Evolutionary conservation across 2,113 vertebrate species (phyloP), one percentile per base, ranked within the genome.

Genomic region (Hydrochoerus hydrochaeris): DNA sequence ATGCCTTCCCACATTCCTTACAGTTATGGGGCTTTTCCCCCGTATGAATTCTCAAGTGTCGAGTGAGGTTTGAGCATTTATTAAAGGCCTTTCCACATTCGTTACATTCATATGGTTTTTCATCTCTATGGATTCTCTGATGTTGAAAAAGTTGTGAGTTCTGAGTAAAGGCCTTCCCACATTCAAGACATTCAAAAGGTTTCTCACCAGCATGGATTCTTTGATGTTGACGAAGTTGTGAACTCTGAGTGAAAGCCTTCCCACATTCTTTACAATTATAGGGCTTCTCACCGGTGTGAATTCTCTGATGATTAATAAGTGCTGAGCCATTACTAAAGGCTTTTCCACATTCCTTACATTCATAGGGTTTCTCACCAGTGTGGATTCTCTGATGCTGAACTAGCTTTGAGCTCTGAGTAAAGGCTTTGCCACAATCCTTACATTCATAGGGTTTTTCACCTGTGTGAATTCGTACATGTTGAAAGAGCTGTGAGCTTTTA

Each of bases 371-470:
- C 77, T 98, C 97, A 49, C 97, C 97, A 49, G 97, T 98, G 24
- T 98, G 97, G 73, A 95, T 97, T 95, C 97, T 97, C 93, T 97
- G 97, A 58, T 98, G 98, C 54, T 98, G 97, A 85, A 97, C 95
- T 69, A 97, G 96, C 73, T 97, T 96, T 71, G 97, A 97, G 80
- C 95, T 97, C 63, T 97, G 96, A 5, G 96, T 97, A 71, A 98
- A 98, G 49, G 94, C 87, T 87, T 98, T 98, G 19, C 96, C 96
- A 80, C 97, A 97, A 60, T 98, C 96, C 30, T 95, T 97, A 86
- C 98, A 97, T 46, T 95, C 96, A 69, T 97, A 97, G 0, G 98
- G 97, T 58, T 98, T 98, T 93, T 98, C 98, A 4, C 98, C 97
- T 13, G 97, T 98, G 28, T 98, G 98, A 87, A 97, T 97, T 77